Percentiles rank a stretch among this genome's conserved stretches.
phyloP scores from a whole-genome alignment of 2,888 invertebrate species.

The Trachelus iudaicus region DNA sequence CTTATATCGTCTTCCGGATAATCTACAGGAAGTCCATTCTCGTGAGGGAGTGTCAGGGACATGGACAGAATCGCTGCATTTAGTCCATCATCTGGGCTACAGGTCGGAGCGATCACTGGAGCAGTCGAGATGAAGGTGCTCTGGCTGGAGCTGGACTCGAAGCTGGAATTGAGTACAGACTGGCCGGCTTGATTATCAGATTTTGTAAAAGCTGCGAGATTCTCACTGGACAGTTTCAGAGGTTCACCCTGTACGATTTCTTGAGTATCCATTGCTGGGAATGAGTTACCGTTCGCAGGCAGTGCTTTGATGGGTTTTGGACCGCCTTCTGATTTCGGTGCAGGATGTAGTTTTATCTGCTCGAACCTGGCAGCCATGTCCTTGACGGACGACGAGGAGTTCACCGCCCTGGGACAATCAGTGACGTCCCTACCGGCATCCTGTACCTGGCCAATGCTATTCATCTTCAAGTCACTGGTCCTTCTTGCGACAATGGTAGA shows the following conservation, averaged over 20 bases:
- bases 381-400: conserved; percentile 69
- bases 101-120: conserved; percentile 7
- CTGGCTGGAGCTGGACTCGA: conserved; percentile 50
- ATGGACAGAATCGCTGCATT: conserved; percentile 59
- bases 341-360: conserved; percentile 63
- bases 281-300: conserved; percentile 27
- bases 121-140: conserved; percentile 31
- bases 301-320: conserved; percentile 37
- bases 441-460: conserved; percentile 41
- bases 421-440: conserved; percentile 48
- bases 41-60: conserved; percentile 66
- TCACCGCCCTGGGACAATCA: conserved; percentile 50
- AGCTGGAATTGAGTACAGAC: conserved; percentile 33
- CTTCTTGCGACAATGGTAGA: conserved; percentile 50
- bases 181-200: conserved; percentile 24
- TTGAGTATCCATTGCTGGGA: conserved; percentile 35
- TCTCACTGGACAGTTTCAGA: conserved; percentile 24
- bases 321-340: conserved; percentile 47
- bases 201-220: conserved; percentile 25
- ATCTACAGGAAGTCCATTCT: conserved; percentile 66
- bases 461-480: conserved; percentile 59
- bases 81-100: conserved; percentile 44
- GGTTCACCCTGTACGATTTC: conserved; percentile 20
- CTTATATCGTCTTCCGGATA: conserved; percentile 61
- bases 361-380: conserved; percentile 88